Evolutionary conservation across 2,888 invertebrate species (phyloP).

Genomic region (Xylota segnis): DNA sequence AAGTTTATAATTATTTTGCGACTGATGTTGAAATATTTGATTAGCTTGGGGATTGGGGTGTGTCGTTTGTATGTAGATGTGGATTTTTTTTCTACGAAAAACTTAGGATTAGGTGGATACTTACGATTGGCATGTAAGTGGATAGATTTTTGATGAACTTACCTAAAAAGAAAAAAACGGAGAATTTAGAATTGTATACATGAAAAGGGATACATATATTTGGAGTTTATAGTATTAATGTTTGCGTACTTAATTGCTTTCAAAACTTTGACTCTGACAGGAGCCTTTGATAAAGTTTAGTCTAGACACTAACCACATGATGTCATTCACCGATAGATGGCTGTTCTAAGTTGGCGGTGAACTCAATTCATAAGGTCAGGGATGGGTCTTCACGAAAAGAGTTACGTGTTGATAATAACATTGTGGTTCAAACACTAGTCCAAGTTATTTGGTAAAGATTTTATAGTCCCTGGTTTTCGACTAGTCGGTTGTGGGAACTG

Average conservation of each 20-base stretch:
- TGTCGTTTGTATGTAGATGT: neutral
- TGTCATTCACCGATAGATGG: neutral
- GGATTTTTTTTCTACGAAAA: neutral
- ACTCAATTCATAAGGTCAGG: too few species aligned
- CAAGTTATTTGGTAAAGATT: too few species aligned
- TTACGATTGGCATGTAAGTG: constrained; percentile 24
- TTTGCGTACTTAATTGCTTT: too few species aligned
- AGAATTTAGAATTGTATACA: neutral
- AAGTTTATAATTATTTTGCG: constrained; percentile 72
- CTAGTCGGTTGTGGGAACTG: too few species aligned
- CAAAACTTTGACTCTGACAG: too few species aligned
- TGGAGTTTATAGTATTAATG: too few species aligned
- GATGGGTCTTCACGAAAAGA: too few species aligned
- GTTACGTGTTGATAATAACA: too few species aligned
- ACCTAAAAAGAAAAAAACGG: constrained; percentile 54
- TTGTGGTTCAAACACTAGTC: too few species aligned
- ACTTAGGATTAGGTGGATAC: constrained; percentile 14
- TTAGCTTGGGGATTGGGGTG: neutral
- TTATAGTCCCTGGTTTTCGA: too few species aligned
- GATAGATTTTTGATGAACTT: constrained; percentile 46
- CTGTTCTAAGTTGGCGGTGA: neutral
- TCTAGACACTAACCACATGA: neutral
- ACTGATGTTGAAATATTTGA: constrained; percentile 13
- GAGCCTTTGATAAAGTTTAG: neutral
- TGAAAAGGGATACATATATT: neutral